phyloP scores from a whole-genome alignment of 1,140 invertebrate species.

The Thalassaphorura encarpata region DNA sequence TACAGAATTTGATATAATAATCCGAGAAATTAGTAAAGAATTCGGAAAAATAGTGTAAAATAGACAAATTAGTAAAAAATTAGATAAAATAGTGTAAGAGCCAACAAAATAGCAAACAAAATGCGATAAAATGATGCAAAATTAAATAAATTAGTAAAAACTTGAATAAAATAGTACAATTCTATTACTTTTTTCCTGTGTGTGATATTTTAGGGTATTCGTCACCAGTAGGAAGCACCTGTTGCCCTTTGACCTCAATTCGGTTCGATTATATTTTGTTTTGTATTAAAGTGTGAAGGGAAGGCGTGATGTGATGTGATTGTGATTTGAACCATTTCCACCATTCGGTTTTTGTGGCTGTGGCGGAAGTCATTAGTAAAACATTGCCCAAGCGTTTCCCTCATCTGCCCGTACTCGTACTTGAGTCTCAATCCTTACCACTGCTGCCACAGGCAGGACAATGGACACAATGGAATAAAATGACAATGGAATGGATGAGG shows the following conservation, averaged over 20 bases:
- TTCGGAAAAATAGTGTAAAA: no score
- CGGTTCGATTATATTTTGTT: not conserved
- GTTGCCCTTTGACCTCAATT: constrained; percentile 13
- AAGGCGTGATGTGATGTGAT: not conserved
- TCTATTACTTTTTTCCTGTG: no score
- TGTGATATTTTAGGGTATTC: not conserved
- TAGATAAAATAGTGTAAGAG: not conserved
- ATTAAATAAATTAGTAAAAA: no score
- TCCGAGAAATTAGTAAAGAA: no score
- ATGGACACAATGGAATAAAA: not conserved
- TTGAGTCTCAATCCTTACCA: not conserved
- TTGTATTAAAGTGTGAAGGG: not conserved
- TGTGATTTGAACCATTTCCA: not conserved
- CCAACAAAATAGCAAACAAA: no score
- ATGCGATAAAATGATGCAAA: not conserved
- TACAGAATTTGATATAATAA: no score
- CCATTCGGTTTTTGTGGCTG: not conserved
- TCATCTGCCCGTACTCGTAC: not conserved
- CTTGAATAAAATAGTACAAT: no score
- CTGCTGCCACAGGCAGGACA: not conserved
- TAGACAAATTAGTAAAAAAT: not conserved
- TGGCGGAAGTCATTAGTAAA: constrained; percentile 6
- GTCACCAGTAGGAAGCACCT: constrained; percentile 5
- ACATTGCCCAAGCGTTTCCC: not conserved
- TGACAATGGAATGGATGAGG: not conserved